Base-by-base conservation (phyloP, 1,140 invertebrate genomes). In the Rhagoletis zephyria region DNA sequence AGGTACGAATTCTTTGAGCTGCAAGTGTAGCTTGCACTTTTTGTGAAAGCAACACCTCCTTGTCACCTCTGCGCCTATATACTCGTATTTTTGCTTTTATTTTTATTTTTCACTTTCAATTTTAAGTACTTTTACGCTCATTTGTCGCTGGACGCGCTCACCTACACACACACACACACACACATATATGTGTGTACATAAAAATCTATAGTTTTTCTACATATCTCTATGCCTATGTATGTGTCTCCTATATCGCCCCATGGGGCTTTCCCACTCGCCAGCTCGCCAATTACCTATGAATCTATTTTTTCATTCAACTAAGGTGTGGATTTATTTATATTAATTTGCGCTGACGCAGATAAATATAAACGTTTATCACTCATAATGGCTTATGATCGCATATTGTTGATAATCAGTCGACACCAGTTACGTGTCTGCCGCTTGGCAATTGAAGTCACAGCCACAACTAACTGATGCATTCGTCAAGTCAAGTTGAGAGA, bases 241-340 rank as follows among this genome's bases (percentile, higher is more conserved):
- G 9, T 4, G 12, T 30, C 61, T 9, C 61, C 16, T 14, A 4
- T 63, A 14, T 63, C 4, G 61, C 61, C 16, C 61, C 61, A 63
- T 14, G 61, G 9, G 61, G 61, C 61, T n/a, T 63, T 7, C n/a
- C 12, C 9, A 14, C 61, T 63, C n/a, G n/a, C n/a, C 4, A 56
- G 61, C 61, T 63, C n/a, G 3, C 61, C 1, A 14, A 56, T 10
- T 56, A 10, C 5, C 51, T 2, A 10, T 45, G 16, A 0, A 48
- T 81, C 19, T 51, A 81, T 56, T 81, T 74, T 81, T 81, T 81
- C 30, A 56, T 81, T 2, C 74, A 30, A 51, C 74, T 81, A 48
- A 81, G 74, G 74, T 56, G 74, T n/a, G 48, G 74, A 81, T 81
- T 81, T 81, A 81, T 81, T 81, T 81, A 81, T 64, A 86, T 86